Evolutionary conservation across 37 sponge, comb jelly and placozoan genomes (phyloP).

Genomic region (Oscarella lobularis): DNA sequence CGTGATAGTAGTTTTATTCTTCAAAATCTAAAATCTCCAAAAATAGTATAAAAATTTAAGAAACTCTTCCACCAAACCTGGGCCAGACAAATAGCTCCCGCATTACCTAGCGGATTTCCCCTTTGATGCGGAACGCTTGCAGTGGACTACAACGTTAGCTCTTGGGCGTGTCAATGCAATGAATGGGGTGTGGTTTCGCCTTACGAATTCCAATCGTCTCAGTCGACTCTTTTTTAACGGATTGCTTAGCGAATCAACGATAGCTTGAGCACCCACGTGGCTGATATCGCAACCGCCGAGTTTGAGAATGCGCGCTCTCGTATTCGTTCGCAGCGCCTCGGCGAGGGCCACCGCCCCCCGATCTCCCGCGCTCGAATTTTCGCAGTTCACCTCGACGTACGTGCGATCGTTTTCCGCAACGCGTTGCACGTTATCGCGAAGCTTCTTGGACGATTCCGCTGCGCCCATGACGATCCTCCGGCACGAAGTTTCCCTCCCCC

Average conservation of each 20-base stretch:
- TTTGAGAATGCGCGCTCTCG: conserved; percentile 12
- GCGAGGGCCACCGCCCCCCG: conserved; percentile 11
- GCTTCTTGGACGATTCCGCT: not conserved
- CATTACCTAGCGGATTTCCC: conserved; percentile 52
- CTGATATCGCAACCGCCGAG: conserved; percentile 32
- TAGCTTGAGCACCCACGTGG: not conserved
- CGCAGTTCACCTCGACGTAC: conserved; percentile 7
- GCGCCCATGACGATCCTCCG: too few relatives aligned
- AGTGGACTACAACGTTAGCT: conserved; percentile 3
- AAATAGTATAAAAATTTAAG: not conserved
- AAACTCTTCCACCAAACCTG: conserved; percentile 15
- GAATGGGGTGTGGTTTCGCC: not conserved
- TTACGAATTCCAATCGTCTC: not conserved
- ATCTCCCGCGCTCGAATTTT: conserved; percentile 17
- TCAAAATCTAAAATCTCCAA: conserved; percentile 5
- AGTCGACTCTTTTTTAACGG: not conserved
- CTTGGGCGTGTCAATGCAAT: not conserved
- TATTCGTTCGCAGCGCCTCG: conserved; percentile 19
- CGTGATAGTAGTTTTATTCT: not conserved
- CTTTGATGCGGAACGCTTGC: conserved; percentile 6
- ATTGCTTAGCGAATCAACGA: not conserved
- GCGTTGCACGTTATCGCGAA: not conserved
- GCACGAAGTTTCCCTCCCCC: too few relatives aligned
- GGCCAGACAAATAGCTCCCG: conserved; percentile 36
- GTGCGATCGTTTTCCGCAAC: not conserved